phyloP scores from a whole-genome alignment of 2,888 invertebrate species.

The Melieria crassipennis region DNA sequence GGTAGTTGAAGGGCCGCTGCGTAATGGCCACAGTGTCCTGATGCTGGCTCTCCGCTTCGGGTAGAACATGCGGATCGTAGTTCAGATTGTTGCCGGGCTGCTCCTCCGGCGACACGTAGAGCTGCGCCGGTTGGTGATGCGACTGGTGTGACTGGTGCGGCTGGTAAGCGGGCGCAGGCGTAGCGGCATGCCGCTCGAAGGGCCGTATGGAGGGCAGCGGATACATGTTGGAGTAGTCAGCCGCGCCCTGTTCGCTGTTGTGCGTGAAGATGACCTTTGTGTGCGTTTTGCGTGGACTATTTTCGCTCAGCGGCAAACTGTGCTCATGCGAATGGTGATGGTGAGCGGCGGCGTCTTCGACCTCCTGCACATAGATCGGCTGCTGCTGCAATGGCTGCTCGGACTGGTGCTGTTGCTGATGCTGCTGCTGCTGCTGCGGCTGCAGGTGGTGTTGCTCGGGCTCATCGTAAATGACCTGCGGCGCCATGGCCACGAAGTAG shows the following conservation, averaged over 20 bases:
- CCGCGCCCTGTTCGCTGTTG: constrained; percentile 40
- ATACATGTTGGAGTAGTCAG: constrained; percentile 54
- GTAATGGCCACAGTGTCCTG: constrained; percentile 49
- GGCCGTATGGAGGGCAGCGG: constrained; percentile 54
- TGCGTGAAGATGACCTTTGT: constrained; percentile 62
- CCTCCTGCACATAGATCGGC: constrained; percentile 19
- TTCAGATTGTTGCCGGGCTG: constrained; percentile 20
- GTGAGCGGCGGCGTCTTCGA: constrained; percentile 12
- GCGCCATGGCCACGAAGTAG: constrained; percentile 56
- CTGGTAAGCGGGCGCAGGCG: constrained; percentile 42
- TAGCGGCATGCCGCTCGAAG: constrained; percentile 48
- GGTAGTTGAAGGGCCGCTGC: constrained; percentile 62
- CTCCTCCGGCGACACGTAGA: no score
- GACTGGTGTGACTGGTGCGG: constrained; percentile 45
- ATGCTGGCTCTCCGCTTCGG: neutral
- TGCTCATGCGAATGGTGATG: no score
- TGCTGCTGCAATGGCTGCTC: constrained; percentile 15
- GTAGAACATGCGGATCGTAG: constrained; percentile 29
- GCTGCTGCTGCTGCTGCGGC: constrained; percentile 31
- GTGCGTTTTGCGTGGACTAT: constrained; percentile 62
- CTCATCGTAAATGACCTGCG: constrained; percentile 38
- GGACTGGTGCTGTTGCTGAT: constrained; percentile 1
- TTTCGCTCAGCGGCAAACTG: constrained; percentile 55
- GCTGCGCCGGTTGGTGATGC: constrained; percentile 25
- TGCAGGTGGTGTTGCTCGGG: constrained; percentile 17